A percentile compares a stretch with the other conserved stretches of the same genome.
These are phyloP conservation scores for Gracilinanus agilis DNA, from an alignment of 2,113 vertebrate genomes.

Conservation along the genomic window DNA sequence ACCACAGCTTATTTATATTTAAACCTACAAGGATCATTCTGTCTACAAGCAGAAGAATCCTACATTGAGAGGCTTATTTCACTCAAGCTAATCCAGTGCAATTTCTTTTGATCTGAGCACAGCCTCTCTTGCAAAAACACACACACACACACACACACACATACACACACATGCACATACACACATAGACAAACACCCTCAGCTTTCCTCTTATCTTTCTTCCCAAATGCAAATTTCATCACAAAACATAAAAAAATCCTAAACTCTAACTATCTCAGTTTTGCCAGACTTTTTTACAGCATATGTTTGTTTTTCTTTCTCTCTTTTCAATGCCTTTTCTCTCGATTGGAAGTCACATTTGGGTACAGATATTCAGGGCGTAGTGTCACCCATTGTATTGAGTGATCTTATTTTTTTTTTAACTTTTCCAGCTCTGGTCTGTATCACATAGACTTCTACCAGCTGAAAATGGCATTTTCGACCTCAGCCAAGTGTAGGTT, in stretches of 20 bases:
- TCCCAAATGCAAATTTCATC: constrained; percentile 42
- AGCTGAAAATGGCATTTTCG: constrained; percentile 77
- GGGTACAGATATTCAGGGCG: constrained; percentile 43
- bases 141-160: no score
- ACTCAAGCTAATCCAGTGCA: constrained; percentile 49
- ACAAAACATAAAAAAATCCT: constrained; percentile 15
- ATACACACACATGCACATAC: no score
- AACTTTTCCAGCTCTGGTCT: constrained; percentile 60
- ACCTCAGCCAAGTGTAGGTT: constrained; percentile 81
- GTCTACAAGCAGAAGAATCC: constrained; percentile 30
- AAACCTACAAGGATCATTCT: constrained; percentile 33
- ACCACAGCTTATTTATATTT: constrained; percentile 28
- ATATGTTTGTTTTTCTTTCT: constrained; percentile 34
- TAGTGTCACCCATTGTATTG: constrained; percentile 65
- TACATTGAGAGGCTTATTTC: not conserved
- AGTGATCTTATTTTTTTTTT: constrained; percentile 76
- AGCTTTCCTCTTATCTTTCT: constrained; percentile 36
- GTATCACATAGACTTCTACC: constrained; percentile 71
- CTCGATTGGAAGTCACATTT: constrained; percentile 44
- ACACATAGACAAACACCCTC: not conserved
- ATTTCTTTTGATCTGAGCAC: constrained; percentile 53
- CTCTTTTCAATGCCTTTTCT: constrained; percentile 2
- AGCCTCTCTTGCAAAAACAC: constrained; percentile 8
- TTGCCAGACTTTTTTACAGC: not conserved
- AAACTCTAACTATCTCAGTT: not conserved